Evolutionary conservation across 1,140 invertebrate genomes (phyloP).

Genomic region (Parasteatoda tepidariorum): DNA sequence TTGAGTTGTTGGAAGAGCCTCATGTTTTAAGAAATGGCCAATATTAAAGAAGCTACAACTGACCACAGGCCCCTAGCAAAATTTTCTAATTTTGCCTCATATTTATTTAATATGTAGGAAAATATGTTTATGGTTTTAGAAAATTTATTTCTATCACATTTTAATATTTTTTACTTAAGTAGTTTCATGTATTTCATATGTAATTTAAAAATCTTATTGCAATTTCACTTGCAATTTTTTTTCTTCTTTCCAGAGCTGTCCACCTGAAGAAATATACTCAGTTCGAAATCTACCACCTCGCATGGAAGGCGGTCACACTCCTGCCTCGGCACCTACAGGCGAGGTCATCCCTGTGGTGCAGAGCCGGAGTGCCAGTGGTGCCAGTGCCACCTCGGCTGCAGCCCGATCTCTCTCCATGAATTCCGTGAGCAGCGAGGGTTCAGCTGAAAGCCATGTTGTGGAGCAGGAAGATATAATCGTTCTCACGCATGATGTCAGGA

Average conservation of each 20-base stretch:
- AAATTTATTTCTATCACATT: too few relatives aligned
- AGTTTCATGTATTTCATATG: too few relatives aligned
- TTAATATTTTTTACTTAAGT: too few relatives aligned
- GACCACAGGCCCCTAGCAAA: too few relatives aligned
- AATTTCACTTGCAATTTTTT: too few relatives aligned
- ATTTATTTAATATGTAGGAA: too few relatives aligned
- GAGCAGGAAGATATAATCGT: conserved; percentile 72
- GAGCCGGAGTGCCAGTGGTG: conserved; percentile 32
- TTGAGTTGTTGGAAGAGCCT: too few relatives aligned
- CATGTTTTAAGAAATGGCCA: too few relatives aligned
- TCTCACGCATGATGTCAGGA: conserved; percentile 72
- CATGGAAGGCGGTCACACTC: conserved; percentile 11
- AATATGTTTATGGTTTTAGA: too few relatives aligned
- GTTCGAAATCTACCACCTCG: conserved; percentile 1
- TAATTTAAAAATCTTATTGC: too few relatives aligned
- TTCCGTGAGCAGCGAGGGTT: conserved; percentile 69
- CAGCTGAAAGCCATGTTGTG: conserved; percentile 67
- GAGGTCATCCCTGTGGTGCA: not conserved
- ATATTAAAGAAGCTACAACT: too few relatives aligned
- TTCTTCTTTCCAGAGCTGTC: conserved; percentile 36
- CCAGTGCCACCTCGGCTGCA: conserved; percentile 23
- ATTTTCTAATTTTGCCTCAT: too few relatives aligned
- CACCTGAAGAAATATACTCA: conserved; percentile 40
- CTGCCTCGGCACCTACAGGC: not conserved
- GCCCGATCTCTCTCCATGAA: conserved; percentile 67